Percentiles rank a stretch among this genome's conserved stretches.
Evolutionary conservation across 1,140 invertebrate genomes (phyloP).

Genomic region (Lepidurus apus): DNA sequence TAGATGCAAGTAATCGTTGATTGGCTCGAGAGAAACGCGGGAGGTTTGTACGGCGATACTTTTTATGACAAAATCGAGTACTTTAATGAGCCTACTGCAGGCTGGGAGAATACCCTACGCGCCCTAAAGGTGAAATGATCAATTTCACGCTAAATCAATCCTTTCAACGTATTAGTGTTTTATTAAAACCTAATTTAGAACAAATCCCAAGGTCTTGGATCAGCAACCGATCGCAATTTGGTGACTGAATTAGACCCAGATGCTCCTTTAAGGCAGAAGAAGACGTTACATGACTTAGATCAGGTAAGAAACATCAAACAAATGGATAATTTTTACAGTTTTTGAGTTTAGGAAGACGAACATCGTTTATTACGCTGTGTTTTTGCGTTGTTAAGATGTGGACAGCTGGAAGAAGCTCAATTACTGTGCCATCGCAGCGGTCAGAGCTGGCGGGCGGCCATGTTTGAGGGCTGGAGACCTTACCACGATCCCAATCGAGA

Average conservation of each 20-base stretch:
- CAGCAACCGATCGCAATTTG: slow-evolving; percentile 42
- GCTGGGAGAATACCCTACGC: slow-evolving; percentile 86
- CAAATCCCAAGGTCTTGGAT: slow-evolving; percentile 13
- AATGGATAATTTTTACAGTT: neutral
- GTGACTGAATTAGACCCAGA: slow-evolving; percentile 85
- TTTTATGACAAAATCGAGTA: slow-evolving; percentile 59
- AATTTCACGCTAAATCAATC: neutral
- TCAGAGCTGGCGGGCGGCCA: slow-evolving; percentile 81
- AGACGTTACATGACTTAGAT: slow-evolving; percentile 79
- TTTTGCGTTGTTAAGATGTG: slow-evolving; percentile 75
- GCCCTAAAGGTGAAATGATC: slow-evolving; percentile 55
- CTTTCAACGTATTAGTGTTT: neutral
- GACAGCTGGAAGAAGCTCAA: slow-evolving; percentile 75
- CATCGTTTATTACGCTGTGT: slow-evolving; percentile 60
- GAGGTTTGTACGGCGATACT: slow-evolving; percentile 56
- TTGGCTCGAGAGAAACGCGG: slow-evolving; percentile 81
- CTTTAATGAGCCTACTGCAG: slow-evolving; percentile 66
- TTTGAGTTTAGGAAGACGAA: slow-evolving; percentile 64
- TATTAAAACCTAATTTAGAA: neutral
- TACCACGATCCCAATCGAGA: slow-evolving; percentile 74
- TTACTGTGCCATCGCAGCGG: slow-evolving; percentile 75
- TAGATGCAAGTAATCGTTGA: slow-evolving; percentile 77
- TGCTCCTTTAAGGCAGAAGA: slow-evolving; percentile 73
- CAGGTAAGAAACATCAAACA: slow-evolving; percentile 46
- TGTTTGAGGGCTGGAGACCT: slow-evolving; percentile 81